Base-by-base conservation (phyloP, 2,888 invertebrate genomes). In the Drosophila hamatofila region DNA sequence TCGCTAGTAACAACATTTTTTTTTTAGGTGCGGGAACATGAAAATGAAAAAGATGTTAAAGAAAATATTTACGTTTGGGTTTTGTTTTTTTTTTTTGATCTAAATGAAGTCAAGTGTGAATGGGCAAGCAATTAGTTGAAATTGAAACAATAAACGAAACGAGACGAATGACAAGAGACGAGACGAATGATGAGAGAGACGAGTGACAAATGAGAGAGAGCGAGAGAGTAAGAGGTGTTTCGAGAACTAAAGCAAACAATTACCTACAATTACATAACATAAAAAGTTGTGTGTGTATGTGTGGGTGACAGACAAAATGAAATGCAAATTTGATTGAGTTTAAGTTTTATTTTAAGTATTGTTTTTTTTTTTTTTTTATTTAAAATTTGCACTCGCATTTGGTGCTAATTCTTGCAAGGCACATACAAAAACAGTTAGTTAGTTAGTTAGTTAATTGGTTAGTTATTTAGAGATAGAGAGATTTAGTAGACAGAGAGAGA, bases 231-330 rank as follows among this genome's bases (percentile, higher is more conserved):
- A 54, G 57, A 59, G 48, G 48, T 48, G 48, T 48, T 44, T 59
- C 46, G 48, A 66, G 41, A 78, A 79, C 72, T 58, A 64, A 81
- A 67, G 73, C 62, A 82, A 49, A 49, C 88, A 84, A 72, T 52
- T 87, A 11, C 88, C 88, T 83, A 83, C 83, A 44, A 76, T 68
- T 81, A 83, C 88, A 12, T 48, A 83, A 87, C 82, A 87, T 46
- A 77, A 78, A 77, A 74, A 12, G 41, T 48, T 41, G 1, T 5
- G 55, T 30, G 55, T 41, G 39, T 55, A 42, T 42, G 49, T 62
- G 64, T 65, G 44, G 27, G 65, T 65, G 79, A 69, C 44, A 14
- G 63, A 49, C 54, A 83, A 83, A 86, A 74, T 72, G 70, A 76
- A 74, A 86, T 86, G 85, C 76, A 80, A 79, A 73, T 54, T 74